A percentile compares a stretch with the other conserved stretches of the same genome.
These are phyloP conservation scores for Meloidogyne floridensis DNA, from an alignment of 1,140 invertebrate species.

Conservation along the genomic window DNA sequence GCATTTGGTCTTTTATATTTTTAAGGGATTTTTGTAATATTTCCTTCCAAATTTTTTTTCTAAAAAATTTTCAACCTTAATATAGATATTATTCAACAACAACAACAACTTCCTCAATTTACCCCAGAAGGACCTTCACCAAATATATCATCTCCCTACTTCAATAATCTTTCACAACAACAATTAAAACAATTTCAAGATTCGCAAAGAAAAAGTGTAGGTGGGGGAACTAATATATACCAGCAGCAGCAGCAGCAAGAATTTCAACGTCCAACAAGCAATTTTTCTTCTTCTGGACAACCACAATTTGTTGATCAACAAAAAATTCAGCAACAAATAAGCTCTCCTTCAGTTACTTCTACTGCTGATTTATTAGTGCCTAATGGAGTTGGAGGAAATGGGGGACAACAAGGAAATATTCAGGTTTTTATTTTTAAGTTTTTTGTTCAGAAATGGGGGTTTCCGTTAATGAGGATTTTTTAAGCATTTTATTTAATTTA, in stretches of 20 bases:
- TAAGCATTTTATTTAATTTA: too few species aligned
- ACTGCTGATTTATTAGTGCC: neutral
- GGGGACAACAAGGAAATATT: neutral
- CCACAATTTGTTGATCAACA: neutral
- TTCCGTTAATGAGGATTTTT: too few species aligned
- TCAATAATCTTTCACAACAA: neutral
- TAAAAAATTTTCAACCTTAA: too few species aligned
- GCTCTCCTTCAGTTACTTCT: neutral
- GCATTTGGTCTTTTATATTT: too few species aligned
- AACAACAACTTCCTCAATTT: constrained; percentile 1
- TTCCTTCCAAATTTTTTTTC: too few species aligned
- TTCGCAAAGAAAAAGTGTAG: neutral
- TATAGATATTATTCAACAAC: neutral
- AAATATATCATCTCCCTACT: neutral
- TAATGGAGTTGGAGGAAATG: neutral
- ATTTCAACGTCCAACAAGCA: constrained; percentile 5
- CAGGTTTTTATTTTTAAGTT: neutral
- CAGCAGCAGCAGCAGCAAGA: neutral
- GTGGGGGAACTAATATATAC: neutral
- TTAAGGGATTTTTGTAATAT: too few species aligned
- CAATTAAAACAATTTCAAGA: constrained; percentile 6
- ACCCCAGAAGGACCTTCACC: neutral
- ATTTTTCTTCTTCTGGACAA: constrained; percentile 3
- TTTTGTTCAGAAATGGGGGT: neutral
- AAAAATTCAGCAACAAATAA: neutral